Base-by-base conservation (phyloP, 2,113 vertebrate genomes). In the Pseudois nayaur region DNA sequence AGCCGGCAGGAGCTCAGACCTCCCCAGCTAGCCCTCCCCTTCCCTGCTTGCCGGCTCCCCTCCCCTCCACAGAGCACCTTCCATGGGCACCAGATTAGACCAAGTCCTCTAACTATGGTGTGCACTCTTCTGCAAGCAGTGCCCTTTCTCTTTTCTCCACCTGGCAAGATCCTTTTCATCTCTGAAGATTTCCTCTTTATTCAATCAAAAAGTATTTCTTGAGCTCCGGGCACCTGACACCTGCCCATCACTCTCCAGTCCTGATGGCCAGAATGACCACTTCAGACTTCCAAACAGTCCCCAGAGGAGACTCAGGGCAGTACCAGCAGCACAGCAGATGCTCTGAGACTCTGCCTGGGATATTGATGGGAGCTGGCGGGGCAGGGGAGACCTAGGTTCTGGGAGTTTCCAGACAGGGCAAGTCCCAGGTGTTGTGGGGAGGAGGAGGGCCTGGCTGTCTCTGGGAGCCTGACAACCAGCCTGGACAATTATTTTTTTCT, bases 1-100 rank as follows among this genome's bases (percentile, higher is more conserved):
- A 98, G 87, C 97, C 91, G 59, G 31, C 40, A 13, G 87, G 48
- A 88, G 97, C 91, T 97, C 96, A 96, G 78, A 33, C 62, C 57
- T 93, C 83, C 45, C 57, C 85, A 50, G 27, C 64, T 81, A 94
- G 83, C 83, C 95, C 62, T 93, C 78, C 87, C n/a, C 40, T 83
- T 96, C 36, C 92, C 36, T 57, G 29, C 36, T 78, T 79, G 88
- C 88, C 57, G 31, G 8, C 33, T 12, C 36, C 9, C 45, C 48
- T 55, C n/a, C 74, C 55, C 33, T 74, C 57, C 87, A 36, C 55
- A 0, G n/a, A 59, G 74, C 94, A 67, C 52, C 94, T 33, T 93
- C 67, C 33, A 16, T 13, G 52, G 3, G 16, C 21, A 40, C 87
- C 92, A 90, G 81, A 93, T 43, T 74, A 76, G 87, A 87, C 85